phyloP scores from a whole-genome alignment of 2,888 invertebrate species.

The Xanthorhoe designata region DNA sequence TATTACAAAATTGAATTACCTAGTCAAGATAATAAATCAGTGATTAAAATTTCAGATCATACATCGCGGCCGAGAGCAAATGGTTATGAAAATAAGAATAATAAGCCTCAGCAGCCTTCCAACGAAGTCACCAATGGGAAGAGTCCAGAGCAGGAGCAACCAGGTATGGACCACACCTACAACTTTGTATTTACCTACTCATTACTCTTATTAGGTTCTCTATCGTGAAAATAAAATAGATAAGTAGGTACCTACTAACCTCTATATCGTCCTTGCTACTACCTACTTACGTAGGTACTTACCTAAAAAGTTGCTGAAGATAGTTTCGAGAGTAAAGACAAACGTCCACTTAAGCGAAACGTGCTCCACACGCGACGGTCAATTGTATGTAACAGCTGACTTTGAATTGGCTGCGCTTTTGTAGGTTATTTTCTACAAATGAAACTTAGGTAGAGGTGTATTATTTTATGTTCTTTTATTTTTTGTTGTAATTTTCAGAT shows the following conservation, averaged over 20 bases:
- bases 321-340: neutral
- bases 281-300: no score
- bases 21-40: neutral
- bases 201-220: no score
- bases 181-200: no score
- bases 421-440: neutral
- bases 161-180: slow-evolving; percentile 53
- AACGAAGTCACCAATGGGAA: slow-evolving; percentile 60
- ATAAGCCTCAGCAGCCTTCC: slow-evolving; percentile 59
- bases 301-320: neutral
- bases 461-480: slow-evolving; percentile 15
- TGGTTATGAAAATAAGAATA: slow-evolving; percentile 69
- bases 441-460: neutral
- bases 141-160: slow-evolving; percentile 64
- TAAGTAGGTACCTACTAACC: no score
- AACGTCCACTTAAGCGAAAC: slow-evolving; percentile 6
- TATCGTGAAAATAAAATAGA: no score
- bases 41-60: slow-evolving; percentile 59
- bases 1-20: neutral
- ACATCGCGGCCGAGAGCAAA: slow-evolving; percentile 67
- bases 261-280: no score
- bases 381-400: neutral
- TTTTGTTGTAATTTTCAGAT: slow-evolving; percentile 62
- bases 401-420: neutral
- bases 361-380: neutral